These are phyloP conservation scores for Chironomus tepperi DNA, from an alignment of 1,140 invertebrate genomes.

Conservation along the genomic window DNA sequence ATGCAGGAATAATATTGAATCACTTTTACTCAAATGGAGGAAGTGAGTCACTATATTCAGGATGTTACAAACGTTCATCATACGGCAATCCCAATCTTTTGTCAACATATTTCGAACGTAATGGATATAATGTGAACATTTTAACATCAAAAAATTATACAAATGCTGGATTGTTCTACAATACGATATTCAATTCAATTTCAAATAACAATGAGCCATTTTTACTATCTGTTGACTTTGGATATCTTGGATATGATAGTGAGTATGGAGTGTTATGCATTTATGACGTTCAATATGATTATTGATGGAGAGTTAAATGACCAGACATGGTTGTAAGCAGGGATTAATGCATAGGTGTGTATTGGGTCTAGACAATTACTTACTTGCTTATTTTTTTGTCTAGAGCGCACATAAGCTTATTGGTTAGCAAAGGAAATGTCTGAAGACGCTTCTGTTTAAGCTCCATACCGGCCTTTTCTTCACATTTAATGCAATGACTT, in stretches of 20 bases:
- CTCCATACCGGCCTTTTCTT: too few species aligned
- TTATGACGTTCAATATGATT: too few species aligned
- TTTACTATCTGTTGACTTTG: neutral
- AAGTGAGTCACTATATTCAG: neutral
- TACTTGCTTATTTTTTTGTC: too few species aligned
- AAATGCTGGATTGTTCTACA: neutral
- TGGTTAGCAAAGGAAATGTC: too few species aligned
- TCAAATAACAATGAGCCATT: neutral
- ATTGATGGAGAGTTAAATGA: too few species aligned
- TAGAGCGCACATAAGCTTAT: too few species aligned
- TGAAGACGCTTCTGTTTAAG: too few species aligned
- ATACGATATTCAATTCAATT: neutral
- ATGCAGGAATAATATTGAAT: conserved; percentile 1
- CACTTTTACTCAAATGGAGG: neutral
- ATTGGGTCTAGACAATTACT: too few species aligned
- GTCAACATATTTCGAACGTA: neutral
- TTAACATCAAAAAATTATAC: neutral
- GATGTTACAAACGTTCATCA: neutral
- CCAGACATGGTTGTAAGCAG: too few species aligned
- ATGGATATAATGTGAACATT: neutral
- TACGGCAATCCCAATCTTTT: conserved; percentile 8
- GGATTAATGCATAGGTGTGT: too few species aligned
- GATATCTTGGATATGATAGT: neutral
- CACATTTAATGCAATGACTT: too few species aligned
- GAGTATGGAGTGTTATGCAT: neutral